Evolutionary conservation across 2,113 vertebrate genomes (phyloP), one percentile per base, ranked within the genome.

Genomic region (Speoplatyrhinus poulsoni): DNA sequence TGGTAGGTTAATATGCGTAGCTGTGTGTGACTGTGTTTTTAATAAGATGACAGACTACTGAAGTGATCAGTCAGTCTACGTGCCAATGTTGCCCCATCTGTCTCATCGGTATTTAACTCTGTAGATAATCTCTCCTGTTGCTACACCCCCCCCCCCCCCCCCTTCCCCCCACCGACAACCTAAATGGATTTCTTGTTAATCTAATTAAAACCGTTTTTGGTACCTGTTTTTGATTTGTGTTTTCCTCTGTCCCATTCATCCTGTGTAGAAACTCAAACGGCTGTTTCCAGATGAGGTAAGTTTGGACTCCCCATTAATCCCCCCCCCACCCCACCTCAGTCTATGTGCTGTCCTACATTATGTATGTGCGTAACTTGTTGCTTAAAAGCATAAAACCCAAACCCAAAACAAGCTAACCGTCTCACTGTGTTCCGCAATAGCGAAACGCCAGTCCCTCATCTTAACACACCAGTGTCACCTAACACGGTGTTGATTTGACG

Each of bases 281-380:
- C 95, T 96, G 90, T 90, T 97, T 93, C 95, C 95, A 70, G 96
- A 97, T 73, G 96, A 96, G 94, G 96, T 97, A 96, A 92, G 96
- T 88, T 80, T 64, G 12, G 75, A 46, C 73, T 61, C n/a, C 6
- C 17, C 55, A 3, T 57, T 16, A 55, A 55, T 3, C 50, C 50
- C 4, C 6, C 54, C 54, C 54, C 54, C 54, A 9, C 36, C 36
- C 36, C 36, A 4, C 54, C 15, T 9, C 54, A 9, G 56, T 48
- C 52, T 47, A 13, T 72, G 16, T 77, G 54, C 76, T 71, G 67
- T 33, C 56, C 47, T 36, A 32, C 52, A 15, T 47, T 55, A 3
- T 54, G 19, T 48, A 12, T 62, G 26, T 73, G 60, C 6, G 6
- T 26, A 26, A 26, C 26, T 3, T 73, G 46, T 82, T 53, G 32